Evolutionary conservation across 2,113 vertebrate genomes (phyloP), one percentile per base, ranked within the genome.

Genomic region (Hydropotes inermis): DNA sequence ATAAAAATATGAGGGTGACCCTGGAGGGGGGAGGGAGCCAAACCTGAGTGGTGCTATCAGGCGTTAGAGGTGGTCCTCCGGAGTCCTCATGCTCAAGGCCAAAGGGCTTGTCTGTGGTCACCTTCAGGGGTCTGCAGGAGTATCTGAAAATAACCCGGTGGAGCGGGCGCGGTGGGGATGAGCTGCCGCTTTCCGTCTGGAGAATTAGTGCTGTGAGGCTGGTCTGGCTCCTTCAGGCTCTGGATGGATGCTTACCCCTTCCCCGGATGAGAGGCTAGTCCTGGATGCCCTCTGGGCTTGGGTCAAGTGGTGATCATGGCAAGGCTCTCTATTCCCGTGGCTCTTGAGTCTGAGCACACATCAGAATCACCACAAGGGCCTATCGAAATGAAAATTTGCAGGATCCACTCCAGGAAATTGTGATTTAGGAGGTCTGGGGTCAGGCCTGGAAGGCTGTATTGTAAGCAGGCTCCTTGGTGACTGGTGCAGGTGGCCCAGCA

Each of bases 401-500:
- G 54, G 82, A 64, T 16, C 19, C 5, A 4, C 8, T 55, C 64
- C 52, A 11, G 25, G 79, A 74, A 54, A 60, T 16, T 64, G 54
- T 67, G 60, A 67, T 39, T 91, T n/a, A 81, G 45, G 58, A 61
- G 87, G 47, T 61, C 43, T 11, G 39, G 36, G 45, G 5, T 33
- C 1, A 11, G 67, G 28, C 43, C n/a, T 61, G 47, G 39, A 60
- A 50, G 55, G 33, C 64, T 86, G 0, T 43, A 16, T 17, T 17
- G 12, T 74, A n/a, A 61, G 23, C 33, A 60, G n/a, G 47, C 88
- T 79, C 30, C 64, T 86, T 11, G 76, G 78, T 16, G 36, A 67
- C 11, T 1, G 47, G 36, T 45, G 3, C 58, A n/a, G 33, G 33
- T 1, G 0, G 1, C 14, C 19, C 27, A 64, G 57, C 0, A 3